phyloP scores from a whole-genome alignment of 2,888 invertebrate genomes.

The Alcis repandata region DNA sequence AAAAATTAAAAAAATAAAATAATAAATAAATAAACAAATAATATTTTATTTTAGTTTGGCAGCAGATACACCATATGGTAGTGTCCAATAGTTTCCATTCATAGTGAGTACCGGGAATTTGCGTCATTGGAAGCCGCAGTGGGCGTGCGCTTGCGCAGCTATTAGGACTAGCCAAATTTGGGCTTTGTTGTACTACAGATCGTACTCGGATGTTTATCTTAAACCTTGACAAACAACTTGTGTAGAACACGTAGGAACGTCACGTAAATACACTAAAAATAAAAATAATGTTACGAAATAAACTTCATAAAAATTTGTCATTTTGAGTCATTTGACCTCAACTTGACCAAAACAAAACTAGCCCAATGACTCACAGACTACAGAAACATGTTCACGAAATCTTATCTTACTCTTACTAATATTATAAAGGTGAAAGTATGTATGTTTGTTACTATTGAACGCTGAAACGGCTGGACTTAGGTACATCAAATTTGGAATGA shows the following conservation, averaged over 20 bases:
- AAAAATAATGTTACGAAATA: neutral
- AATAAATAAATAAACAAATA: no score
- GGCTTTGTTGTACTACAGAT: slow-evolving; percentile 35
- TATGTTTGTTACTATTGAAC: no score
- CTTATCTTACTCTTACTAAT: no score
- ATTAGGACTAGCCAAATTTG: slow-evolving; percentile 30
- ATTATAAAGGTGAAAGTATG: no score
- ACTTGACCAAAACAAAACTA: slow-evolving; percentile 1
- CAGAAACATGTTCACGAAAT: no score
- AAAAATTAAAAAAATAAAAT: no score
- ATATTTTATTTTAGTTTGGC: neutral
- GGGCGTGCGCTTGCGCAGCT: slow-evolving; percentile 55
- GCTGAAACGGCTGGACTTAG: no score
- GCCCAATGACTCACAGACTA: slow-evolving; percentile 7
- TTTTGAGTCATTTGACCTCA: neutral
- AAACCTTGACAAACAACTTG: slow-evolving; percentile 17
- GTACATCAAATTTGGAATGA: no score
- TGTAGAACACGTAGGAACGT: neutral
- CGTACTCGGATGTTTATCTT: slow-evolving; percentile 26
- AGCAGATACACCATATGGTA: neutral
- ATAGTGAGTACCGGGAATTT: neutral
- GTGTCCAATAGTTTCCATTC: neutral
- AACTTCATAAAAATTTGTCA: neutral
- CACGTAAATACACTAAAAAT: slow-evolving; percentile 7
- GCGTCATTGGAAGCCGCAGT: slow-evolving; percentile 1